Base-by-base conservation (phyloP, 2,797 vertebrate genomes). In the Hemibagrus guttatus region DNA sequence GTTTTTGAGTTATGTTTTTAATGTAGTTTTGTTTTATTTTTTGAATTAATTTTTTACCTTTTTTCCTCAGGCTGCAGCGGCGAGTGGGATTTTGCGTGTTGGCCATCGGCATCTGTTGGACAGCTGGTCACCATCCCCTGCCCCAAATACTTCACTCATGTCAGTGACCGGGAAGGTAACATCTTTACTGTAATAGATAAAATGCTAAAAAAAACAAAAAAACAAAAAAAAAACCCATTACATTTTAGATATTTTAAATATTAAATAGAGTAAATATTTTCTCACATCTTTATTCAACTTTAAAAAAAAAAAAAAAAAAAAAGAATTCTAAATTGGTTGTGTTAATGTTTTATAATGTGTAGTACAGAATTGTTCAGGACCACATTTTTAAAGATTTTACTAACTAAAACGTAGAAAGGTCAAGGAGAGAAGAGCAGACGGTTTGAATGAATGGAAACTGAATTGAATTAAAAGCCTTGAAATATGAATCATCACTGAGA, bases 71-170 rank as follows among this genome's bases (percentile, higher is more conserved):
- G 96, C 85, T 99, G 98, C 89, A 90, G 88, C 19, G 95, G 92
- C 84, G 95, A 93, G 21, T 99, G 98, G 97, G 97, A 99, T 88
- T 91, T 97, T 86, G 96, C 96, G 0, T 99, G 98, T 93, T 99
- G 98, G 98, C 97, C 97, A 0, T 92, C 95, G 3, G 96, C 97
- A 0, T 91, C 91, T 2, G 89, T 94, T 17, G 97, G 97, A 87
- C 94, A 98, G 78, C 90, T 95, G n/a, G 96, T 97, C 54, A 95
- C 97, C 63, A 92, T 97, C 84, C 93, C 94, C 0, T 99, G 98
- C 52, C 98, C 98, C 0, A 92, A 91, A 90, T 97, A 96, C 89
- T 96, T 98, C 83, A 94, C 91, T 16, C 93, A 95, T 91, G 95
- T 97, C 92, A 94, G 95, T n/a, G 81, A 93, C 8, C 89, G 91